Evolutionary conservation across 2,797 vertebrate genomes (phyloP).

Genomic region (Aphelocoma californica): DNA sequence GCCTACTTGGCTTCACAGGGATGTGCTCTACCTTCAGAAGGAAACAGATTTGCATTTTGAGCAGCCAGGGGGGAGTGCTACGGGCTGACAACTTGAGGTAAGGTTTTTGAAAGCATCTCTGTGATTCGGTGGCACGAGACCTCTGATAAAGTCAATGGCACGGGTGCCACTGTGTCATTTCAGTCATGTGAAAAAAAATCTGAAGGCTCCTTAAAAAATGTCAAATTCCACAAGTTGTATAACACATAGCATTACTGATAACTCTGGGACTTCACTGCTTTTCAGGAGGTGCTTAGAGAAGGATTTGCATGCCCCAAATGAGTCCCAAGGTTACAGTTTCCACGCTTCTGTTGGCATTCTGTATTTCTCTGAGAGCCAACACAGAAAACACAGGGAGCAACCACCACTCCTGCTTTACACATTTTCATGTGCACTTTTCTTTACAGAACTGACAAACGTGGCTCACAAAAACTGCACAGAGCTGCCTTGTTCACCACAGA

Average conservation of each 20-base stretch:
- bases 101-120: not conserved
- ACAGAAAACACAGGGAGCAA: not conserved
- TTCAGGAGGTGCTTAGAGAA: not conserved
- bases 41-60: not conserved
- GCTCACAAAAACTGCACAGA: not conserved
- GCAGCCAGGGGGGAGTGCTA: not conserved
- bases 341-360: not conserved
- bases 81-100: not conserved
- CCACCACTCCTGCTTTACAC: not conserved
- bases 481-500: not conserved
- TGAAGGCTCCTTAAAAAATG: not conserved
- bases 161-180: not conserved
- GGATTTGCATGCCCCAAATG: not conserved
- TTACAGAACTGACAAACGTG: not conserved
- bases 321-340: not conserved
- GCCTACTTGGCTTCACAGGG: constrained; percentile 65
- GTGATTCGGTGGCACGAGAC: not conserved
- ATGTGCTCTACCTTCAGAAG: constrained; percentile 65
- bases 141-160: not conserved
- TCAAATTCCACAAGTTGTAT: not conserved
- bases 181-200: not conserved
- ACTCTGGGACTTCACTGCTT: not conserved
- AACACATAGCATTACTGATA: not conserved
- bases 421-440: not conserved
- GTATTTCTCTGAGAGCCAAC: not conserved